Percentiles rank a stretch among this genome's conserved stretches.
phyloP scores from a whole-genome alignment of 2,797 vertebrate genomes.

The Australoheros facetus region DNA sequence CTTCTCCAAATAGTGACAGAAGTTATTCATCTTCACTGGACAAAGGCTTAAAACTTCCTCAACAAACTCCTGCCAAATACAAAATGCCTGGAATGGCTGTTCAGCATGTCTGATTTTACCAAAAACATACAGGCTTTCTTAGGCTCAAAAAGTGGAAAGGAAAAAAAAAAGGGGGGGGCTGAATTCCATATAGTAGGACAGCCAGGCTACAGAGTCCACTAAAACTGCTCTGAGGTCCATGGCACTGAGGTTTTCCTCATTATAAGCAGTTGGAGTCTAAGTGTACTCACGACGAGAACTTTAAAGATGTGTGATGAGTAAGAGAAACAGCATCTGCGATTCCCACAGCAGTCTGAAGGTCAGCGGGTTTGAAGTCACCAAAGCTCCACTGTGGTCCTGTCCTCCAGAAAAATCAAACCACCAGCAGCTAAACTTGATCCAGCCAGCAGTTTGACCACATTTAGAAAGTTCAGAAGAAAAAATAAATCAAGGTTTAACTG shows the following conservation, averaged over 20 bases:
- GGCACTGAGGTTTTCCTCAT: neutral
- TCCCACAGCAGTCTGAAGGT: neutral
- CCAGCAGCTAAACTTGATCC: neutral
- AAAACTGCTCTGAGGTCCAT: slow-evolving; percentile 4
- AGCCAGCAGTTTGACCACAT: neutral
- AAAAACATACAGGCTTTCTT: slow-evolving; percentile 12
- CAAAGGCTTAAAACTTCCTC: neutral
- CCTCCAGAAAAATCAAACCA: neutral
- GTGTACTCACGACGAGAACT: neutral
- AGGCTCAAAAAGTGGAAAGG: neutral
- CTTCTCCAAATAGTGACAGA: slow-evolving; percentile 24
- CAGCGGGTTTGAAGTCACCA: neutral
- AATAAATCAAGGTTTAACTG: neutral
- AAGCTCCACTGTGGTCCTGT: neutral
- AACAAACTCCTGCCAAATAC: slow-evolving; percentile 1
- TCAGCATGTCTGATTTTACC: neutral
- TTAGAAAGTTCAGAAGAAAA: slow-evolving; percentile 6
- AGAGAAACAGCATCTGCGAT: neutral
- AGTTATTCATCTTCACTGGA: neutral
- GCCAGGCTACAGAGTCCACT: neutral
- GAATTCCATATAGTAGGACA: neutral
- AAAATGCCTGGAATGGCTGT: slow-evolving; percentile 8
- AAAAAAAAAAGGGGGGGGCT: neutral
- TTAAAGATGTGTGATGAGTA: neutral
- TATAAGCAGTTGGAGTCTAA: neutral